phyloP scores from a whole-genome alignment of 2,888 invertebrate species.

The Eucera pruinosa region DNA sequence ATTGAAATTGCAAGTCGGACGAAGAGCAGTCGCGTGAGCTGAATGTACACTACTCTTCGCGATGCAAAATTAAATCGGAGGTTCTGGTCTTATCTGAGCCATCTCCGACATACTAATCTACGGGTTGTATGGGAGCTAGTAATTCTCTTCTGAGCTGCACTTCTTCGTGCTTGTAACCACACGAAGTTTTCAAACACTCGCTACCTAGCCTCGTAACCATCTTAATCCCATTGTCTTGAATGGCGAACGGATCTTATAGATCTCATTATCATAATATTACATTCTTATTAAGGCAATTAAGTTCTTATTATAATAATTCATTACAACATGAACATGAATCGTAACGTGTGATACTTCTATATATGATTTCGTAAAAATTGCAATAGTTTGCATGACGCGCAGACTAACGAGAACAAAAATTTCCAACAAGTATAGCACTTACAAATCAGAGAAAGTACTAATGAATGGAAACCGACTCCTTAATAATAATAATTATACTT shows the following conservation, averaged over 20 bases:
- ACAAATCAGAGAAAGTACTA: neutral
- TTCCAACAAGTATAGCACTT: neutral
- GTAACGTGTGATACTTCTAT: neutral
- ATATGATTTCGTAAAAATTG: neutral
- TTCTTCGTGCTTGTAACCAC: constrained; percentile 15
- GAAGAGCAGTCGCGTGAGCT: neutral
- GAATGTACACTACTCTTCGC: constrained; percentile 9
- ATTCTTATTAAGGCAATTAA: constrained; percentile 14
- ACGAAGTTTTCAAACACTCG: neutral
- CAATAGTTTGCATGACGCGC: neutral
- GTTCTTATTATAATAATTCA: neutral
- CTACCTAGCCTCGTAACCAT: constrained; percentile 2
- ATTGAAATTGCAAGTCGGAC: constrained; percentile 16
- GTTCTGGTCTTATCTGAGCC: constrained; percentile 39
- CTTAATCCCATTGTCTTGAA: constrained; percentile 14
- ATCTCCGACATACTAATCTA: constrained; percentile 35
- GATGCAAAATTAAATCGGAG: constrained; percentile 48
- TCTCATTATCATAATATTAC: constrained; percentile 6
- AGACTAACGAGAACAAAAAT: neutral
- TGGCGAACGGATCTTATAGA: neutral
- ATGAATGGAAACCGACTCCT: neutral
- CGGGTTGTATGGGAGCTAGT: constrained; percentile 20
- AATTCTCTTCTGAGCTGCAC: constrained; percentile 36
- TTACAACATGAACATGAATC: neutral
- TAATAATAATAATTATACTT: no score